Percentiles rank a stretch among this genome's conserved stretches.
phyloP scores from a whole-genome alignment of 1,140 invertebrate genomes.

The Procambarus clarkii region DNA sequence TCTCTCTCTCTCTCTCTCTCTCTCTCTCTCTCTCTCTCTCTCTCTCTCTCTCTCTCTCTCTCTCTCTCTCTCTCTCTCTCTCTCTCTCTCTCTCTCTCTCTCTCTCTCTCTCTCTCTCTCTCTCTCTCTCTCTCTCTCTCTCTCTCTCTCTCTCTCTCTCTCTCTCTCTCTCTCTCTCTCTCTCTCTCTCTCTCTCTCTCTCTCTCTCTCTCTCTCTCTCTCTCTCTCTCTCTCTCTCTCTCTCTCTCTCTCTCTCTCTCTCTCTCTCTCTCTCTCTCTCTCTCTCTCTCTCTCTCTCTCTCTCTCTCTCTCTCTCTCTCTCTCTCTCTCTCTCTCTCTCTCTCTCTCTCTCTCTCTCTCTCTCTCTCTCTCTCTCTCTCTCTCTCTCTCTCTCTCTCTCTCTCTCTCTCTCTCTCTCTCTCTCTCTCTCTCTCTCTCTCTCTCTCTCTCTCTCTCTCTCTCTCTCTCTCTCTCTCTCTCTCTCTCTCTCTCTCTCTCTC shows the following conservation, averaged over 20 bases:
- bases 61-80: not conserved
- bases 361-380: slow-evolving; percentile 13
- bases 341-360: not conserved
- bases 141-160: slow-evolving; percentile 5
- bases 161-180: not conserved
- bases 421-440: no score
- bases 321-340: slow-evolving; percentile 1
- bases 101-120: not conserved
- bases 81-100: not conserved
- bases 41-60: not conserved
- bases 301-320: not conserved
- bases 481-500: not conserved
- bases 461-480: no score
- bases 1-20: not conserved
- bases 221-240: not conserved
- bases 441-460: no score
- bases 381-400: not conserved
- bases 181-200: not conserved
- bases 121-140: not conserved
- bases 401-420: no score
- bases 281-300: not conserved
- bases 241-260: not conserved
- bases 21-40: not conserved
- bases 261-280: not conserved
- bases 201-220: not conserved